Conservation (phyloP, 2,888 invertebrate genomes). For the Pherbina coryleti region DNA sequence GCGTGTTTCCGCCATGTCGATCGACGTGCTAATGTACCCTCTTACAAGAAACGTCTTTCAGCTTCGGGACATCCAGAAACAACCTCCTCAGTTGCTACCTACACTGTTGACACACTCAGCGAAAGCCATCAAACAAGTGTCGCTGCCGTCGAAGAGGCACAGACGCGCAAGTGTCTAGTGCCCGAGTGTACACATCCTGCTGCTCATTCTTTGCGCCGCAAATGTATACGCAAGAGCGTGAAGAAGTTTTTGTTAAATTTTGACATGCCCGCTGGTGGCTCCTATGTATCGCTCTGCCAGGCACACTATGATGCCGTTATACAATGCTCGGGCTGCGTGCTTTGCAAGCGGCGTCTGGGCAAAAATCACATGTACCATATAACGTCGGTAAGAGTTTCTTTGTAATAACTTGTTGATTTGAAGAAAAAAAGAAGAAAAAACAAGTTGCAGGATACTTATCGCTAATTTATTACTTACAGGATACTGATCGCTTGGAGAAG, state of each 20-base stretch:
- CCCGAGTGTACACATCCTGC: constrained; percentile 75
- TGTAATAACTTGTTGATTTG: not conserved
- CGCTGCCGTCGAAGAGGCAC: constrained; percentile 33
- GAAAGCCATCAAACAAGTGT: constrained; percentile 30
- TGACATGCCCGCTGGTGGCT: constrained; percentile 73
- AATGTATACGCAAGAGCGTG: constrained; percentile 80
- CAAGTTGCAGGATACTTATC: too few relatives aligned
- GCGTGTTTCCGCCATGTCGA: constrained; percentile 90
- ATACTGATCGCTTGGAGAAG: constrained; percentile 72
- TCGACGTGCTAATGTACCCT: constrained; percentile 81
- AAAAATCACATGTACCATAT: constrained; percentile 83
- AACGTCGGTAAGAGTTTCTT: constrained; percentile 70
- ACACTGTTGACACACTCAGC: constrained; percentile 20
- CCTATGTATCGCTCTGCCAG: constrained; percentile 77
- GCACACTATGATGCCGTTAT: constrained; percentile 79
- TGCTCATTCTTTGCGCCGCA: constrained; percentile 77
- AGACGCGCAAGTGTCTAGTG: constrained; percentile 73
- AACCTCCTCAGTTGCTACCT: constrained; percentile 17
- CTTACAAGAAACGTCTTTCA: constrained; percentile 74
- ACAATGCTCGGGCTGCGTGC: constrained; percentile 81
- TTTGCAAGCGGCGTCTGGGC: constrained; percentile 82
- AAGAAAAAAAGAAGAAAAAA: too few relatives aligned
- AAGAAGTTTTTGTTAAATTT: constrained; percentile 76
- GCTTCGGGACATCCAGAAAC: constrained; percentile 61
- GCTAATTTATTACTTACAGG: constrained; percentile 66